Evolutionary conservation across 2,888 invertebrate genomes (phyloP), one percentile per base, ranked within the genome.

Genomic region (Hyposoter didymator): DNA sequence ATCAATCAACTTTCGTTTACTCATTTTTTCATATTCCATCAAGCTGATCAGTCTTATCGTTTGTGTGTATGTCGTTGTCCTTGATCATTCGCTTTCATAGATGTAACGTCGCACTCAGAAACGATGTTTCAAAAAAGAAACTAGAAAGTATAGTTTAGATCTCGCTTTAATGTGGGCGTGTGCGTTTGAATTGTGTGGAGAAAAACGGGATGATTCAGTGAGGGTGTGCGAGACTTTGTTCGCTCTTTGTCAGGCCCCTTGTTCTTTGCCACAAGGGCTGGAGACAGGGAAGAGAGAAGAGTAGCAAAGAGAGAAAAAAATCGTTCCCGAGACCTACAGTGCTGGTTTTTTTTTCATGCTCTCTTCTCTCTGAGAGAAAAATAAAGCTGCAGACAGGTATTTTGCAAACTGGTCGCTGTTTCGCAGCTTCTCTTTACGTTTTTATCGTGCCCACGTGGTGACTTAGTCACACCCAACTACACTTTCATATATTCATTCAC

Each of bases 41-140:
- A 55, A 82, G 69, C 78, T 82, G 67, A 84, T 84, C 82, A 84
- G 73, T 69, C 73, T 73, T 78, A 82, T 82, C 76, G 78, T 35
- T 35, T 28, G 28, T 52, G 22, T 32, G n/a, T 32, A 35, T 47
- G 69, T 82, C 70, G 69, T 75, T 32, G 72, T 69, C 62, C 43
- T 45, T 82, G 82, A 78, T 78, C 73, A 82, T 74, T 84, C 82
- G 69, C 49, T 64, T 39, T 47, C 52, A n/a, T n/a, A 19, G 17
- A 73, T 32, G 67, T 47, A 6, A 35, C 72, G 32, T 69, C 28
- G 28, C 66, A 67, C 35, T 64, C 28, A 35, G 59, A 66, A 69
- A 35, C 59, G 62, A 62, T 66, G 76, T 14, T 32, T 6, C 22
- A 59, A 22, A 32, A 28, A 45, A 28, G 17, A 35, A 32, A 17